Evolutionary conservation across 30 jellyfish, hydroid and myxozoan genomes (phyloP), one percentile per base, ranked within the genome.

Genomic region (Catostylus mosaicus): DNA sequence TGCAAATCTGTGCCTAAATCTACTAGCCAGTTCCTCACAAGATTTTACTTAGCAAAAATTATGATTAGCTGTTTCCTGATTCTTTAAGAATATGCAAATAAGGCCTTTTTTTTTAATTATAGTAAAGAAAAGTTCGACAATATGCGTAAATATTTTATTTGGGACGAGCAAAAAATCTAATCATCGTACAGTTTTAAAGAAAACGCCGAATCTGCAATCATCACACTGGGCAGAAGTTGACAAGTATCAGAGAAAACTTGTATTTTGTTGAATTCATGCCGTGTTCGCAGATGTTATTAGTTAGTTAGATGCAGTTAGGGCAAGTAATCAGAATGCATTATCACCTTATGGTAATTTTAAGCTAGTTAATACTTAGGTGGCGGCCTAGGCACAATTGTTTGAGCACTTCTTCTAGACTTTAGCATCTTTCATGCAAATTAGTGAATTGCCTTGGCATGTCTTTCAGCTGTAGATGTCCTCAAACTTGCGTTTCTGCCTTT

Each of bases 341-440:
- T 59, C 71, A 59, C 71, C 37, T 16, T 24, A 59, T 52, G 67
- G 24, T 20, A 20, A 52, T 52, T 52, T n/a, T 52, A 52, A 52
- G 67, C 67, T 52, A 52, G 29, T 52, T 7, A 52, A 52, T 10
- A 3, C 7, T 9, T 10, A n/a, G 6, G 7, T 52, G 30, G 23
- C 67, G 67, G 67, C 67, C 67, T 52, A 52, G 67, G 30, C 8
- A 52, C 24, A 52, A 52, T 16, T 6, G 30, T 20, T 4, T 52
- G 7, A 52, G 67, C 3, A n/a, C 29, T 7, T 52, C 67, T 52
- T 52, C 29, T 52, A 20, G 19, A 52, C 30, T 52, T 9, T 3
- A 52, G n/a, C n/a, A 43, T 16, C 56, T 43, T 43, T 43, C 56
- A 43, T 43, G 8, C 56, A 43, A 43, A 16, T 16, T 8, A 8